phyloP scores from a whole-genome alignment of 2,113 vertebrate species.

The Lampris megalopsis region DNA sequence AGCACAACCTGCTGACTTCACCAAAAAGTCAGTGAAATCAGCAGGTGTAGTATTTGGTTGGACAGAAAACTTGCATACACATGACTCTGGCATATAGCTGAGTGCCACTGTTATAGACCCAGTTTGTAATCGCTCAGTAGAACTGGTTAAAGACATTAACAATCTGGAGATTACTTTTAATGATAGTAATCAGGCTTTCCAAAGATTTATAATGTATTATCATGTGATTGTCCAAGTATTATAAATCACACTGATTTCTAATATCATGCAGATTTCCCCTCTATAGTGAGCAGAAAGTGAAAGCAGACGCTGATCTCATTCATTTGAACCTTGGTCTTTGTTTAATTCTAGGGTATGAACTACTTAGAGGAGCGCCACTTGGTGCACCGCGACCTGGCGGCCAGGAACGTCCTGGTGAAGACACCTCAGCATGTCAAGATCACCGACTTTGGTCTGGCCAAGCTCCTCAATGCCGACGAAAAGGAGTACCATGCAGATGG shows the following conservation, averaged over 20 bases:
- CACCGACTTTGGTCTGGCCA: conserved; percentile 97
- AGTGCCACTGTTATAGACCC: background rate
- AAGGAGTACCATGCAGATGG: conserved; percentile 97
- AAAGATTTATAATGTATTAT: conserved; percentile 15
- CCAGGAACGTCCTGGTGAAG: conserved; percentile 96
- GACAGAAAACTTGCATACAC: too few relatives aligned
- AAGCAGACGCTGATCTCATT: background rate
- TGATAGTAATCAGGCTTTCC: background rate
- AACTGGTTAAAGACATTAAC: background rate
- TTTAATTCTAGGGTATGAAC: conserved; percentile 91
- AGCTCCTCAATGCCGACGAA: conserved; percentile 92
- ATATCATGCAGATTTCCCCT: background rate
- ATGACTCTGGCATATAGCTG: too few relatives aligned
- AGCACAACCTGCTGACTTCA: too few relatives aligned
- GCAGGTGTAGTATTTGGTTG: too few relatives aligned
- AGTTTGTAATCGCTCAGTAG: background rate
- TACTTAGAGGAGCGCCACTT: conserved; percentile 95
- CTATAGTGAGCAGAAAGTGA: background rate
- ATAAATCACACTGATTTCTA: background rate
- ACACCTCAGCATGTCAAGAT: conserved; percentile 97
- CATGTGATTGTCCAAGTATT: background rate
- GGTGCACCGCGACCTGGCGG: conserved; percentile 96
- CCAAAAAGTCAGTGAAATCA: too few relatives aligned
- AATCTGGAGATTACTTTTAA: background rate
- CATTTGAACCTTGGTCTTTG: conserved; percentile 8